phyloP scores from a whole-genome alignment of 2,113 vertebrate species.

The Ploceus nigricollis region DNA sequence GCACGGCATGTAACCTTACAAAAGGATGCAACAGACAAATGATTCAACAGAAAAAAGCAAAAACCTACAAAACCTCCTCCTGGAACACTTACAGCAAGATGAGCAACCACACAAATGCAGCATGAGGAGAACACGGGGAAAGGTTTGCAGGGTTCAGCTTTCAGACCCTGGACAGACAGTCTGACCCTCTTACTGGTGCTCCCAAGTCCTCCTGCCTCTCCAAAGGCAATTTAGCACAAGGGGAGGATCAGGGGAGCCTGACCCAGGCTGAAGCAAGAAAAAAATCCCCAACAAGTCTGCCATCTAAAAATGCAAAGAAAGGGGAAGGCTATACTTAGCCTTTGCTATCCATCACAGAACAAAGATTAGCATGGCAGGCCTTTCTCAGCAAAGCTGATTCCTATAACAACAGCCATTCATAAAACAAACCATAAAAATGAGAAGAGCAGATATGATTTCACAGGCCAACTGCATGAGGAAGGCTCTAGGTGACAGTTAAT shows the following conservation, averaged over 20 bases:
- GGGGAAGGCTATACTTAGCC: background rate
- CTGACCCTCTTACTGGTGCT: background rate
- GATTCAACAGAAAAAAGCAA: background rate
- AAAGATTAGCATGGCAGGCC: background rate
- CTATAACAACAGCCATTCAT: background rate
- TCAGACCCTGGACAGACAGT: background rate
- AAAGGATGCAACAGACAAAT: background rate
- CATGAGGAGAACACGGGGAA: background rate
- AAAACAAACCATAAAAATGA: background rate
- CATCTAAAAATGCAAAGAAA: background rate
- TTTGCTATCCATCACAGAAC: background rate
- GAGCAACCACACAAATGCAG: fast-evolving
- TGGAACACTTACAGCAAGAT: background rate
- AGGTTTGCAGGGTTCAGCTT: background rate
- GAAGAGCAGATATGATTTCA: background rate
- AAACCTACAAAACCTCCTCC: background rate
- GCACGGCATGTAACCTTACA: fast-evolving
- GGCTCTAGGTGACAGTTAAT: background rate
- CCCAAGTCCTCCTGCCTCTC: background rate
- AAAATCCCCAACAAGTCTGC: background rate
- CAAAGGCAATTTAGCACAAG: background rate
- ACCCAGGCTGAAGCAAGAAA: background rate
- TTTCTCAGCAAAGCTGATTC: background rate
- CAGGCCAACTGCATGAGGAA: background rate
- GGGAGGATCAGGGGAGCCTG: background rate